A percentile compares a stretch with the other conserved stretches of the same genome.
These are phyloP conservation scores for Capitulum mitella DNA, from an alignment of 2,888 invertebrate species.

Conservation along the genomic window DNA sequence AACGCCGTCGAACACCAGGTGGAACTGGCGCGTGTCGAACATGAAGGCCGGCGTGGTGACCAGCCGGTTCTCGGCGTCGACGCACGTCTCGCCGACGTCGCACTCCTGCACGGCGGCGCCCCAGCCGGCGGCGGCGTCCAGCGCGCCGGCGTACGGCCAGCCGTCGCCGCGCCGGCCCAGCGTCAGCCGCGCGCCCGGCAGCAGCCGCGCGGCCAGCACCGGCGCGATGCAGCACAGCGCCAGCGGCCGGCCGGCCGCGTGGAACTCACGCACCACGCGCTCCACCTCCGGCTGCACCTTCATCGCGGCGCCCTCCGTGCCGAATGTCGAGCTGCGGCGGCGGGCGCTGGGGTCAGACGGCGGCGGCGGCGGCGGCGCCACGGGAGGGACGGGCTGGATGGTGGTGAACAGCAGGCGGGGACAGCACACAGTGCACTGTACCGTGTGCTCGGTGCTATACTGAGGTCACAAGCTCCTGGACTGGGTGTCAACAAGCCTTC, in stretches of 20 bases:
- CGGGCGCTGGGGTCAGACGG: not conserved
- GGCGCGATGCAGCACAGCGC: conserved; percentile 52
- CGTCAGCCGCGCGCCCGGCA: conserved; percentile 27
- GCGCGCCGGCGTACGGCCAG: conserved; percentile 50
- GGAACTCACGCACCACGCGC: conserved; percentile 48
- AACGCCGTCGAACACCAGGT: conserved; percentile 50
- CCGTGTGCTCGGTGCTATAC: no score
- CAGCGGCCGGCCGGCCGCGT: conserved; percentile 49
- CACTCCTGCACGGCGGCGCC: conserved; percentile 46
- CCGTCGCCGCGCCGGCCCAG: conserved; percentile 36
- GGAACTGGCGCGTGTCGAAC: conserved; percentile 46
- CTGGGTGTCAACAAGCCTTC: no score
- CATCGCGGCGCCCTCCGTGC: conserved; percentile 46
- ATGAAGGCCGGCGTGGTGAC: conserved; percentile 54
- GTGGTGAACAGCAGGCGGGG: no score
- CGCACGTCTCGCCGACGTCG: conserved; percentile 45
- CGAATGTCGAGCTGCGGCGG: conserved; percentile 48
- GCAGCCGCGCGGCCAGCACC: conserved; percentile 48
- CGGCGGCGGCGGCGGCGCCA: no score
- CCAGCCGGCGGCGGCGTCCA: conserved; percentile 47
- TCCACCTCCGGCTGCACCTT: conserved; percentile 47
- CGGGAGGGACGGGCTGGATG: no score
- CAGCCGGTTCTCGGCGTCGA: conserved; percentile 48
- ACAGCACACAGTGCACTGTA: no score
- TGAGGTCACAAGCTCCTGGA: no score